Base-by-base conservation (phyloP, 2,797 vertebrate genomes). In the Xiphorhynchus erythropygius region DNA sequence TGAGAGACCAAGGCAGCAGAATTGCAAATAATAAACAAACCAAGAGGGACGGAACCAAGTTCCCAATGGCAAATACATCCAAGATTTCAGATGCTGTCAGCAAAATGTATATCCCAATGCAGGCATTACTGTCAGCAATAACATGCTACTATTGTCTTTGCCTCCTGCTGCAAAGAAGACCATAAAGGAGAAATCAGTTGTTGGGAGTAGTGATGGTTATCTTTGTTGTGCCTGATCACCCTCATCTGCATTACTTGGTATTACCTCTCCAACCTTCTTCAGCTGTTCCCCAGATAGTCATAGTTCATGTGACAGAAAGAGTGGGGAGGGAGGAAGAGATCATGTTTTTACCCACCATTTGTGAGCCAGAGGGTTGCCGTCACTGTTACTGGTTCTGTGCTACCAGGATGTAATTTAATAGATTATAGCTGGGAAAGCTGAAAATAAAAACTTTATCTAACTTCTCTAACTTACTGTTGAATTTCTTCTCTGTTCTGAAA, bases 11-110 rank as follows among this genome's bases (percentile, higher is more conserved):
- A 93, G 50, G 73, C 56, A 64, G 77, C 35, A 39, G 63, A 76
- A 47, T 83, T 88, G 87, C 57, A 91, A 90, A 90, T 65, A 69
- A 93, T 80, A 86, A 91, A 80, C 71, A 82, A 92, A 76, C 56
- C 39, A 64, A 60, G 81, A 80, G 68, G 71, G n/a, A 68, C 60
- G 52, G 49, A 84, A 64, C 46, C 1, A 1, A 83, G 42, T 33
- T 84, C 78, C 71, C 60, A 10, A 80, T 24, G 62, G 81, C 60
- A 93, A 81, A 92, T 71, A 82, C 47, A 70, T 73, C 75, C 64
- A 86, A 84, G 74, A 73, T 71, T 91, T 91, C 83, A 71, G 39
- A 47, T 94, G 22, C 77, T 90, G 84, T 86, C 84, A 94, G 49
- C 74, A 91, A 94, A 88, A 41, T 12, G 5, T 89, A 63, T 73